Evolutionary conservation across 2,888 invertebrate genomes (phyloP).

Genomic region (Ypsolopha sequella): DNA sequence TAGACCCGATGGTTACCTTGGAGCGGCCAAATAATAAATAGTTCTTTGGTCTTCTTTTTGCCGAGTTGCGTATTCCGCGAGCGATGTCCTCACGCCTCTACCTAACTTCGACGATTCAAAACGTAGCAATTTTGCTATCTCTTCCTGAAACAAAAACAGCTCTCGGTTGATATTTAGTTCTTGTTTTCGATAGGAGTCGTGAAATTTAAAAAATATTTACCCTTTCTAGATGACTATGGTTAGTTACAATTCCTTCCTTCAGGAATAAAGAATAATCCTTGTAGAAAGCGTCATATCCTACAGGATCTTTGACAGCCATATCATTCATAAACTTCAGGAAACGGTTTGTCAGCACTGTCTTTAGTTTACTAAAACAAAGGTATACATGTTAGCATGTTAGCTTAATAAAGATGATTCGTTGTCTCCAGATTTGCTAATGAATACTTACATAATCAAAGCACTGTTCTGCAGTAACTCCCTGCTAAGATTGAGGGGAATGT

Average conservation of each 20-base stretch:
- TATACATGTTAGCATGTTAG: too few relatives aligned
- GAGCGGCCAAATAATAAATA: slow-evolving; percentile 94
- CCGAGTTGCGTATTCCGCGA: slow-evolving; percentile 84
- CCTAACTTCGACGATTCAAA: slow-evolving; percentile 91
- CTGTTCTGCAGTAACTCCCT: slow-evolving; percentile 96
- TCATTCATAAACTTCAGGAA: slow-evolving; percentile 89
- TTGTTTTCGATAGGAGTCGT: slow-evolving; percentile 5
- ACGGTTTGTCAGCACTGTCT: slow-evolving; percentile 85
- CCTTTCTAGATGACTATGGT: slow-evolving; percentile 83
- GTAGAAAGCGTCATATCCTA: slow-evolving; percentile 88
- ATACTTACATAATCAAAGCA: slow-evolving; percentile 81
- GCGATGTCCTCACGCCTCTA: slow-evolving; percentile 77
- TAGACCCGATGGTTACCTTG: too few relatives aligned
- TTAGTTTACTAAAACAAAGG: slow-evolving; percentile 74
- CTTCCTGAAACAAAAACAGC: slow-evolving; percentile 74
- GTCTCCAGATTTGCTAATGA: not conserved
- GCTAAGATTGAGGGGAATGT: slow-evolving; percentile 97
- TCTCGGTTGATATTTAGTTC: not conserved
- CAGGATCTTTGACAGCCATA: slow-evolving; percentile 84
- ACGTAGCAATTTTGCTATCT: slow-evolving; percentile 88
- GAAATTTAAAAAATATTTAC: slow-evolving; percentile 46
- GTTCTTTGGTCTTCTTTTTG: slow-evolving; percentile 85
- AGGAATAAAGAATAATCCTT: slow-evolving; percentile 93
- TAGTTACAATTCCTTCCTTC: slow-evolving; percentile 95
- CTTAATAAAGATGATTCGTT: not conserved